These are phyloP conservation scores for Monochamus alternatus DNA, from an alignment of 2,888 invertebrate genomes.

Conservation along the genomic window DNA sequence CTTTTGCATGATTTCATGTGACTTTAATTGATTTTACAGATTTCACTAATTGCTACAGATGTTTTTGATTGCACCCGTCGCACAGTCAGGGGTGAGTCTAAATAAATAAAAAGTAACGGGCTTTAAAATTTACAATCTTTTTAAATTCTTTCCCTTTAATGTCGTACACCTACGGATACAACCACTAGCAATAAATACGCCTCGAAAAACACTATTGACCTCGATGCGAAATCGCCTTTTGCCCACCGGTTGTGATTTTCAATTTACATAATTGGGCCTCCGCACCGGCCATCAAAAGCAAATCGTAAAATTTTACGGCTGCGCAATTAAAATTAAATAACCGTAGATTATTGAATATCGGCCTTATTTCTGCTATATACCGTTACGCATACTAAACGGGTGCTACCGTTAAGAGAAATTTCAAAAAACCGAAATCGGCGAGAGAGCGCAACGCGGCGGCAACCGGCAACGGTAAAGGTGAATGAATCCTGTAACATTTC, in stretches of 20 bases:
- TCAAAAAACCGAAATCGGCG: conserved; percentile 19
- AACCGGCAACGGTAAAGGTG: conserved; percentile 26
- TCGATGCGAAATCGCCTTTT: neutral
- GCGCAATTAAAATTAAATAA: neutral
- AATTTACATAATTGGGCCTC: neutral
- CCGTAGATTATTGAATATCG: neutral
- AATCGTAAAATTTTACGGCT: neutral
- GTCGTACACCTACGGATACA: no score
- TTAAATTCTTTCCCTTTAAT: no score
- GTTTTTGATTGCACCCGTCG: no score
- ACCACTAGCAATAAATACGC: no score
- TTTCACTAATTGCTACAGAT: no score
- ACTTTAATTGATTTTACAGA: no score
- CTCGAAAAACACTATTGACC: no score
- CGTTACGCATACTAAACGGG: conserved; percentile 6
- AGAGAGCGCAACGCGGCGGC: conserved; percentile 8
- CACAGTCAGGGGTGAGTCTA: no score
- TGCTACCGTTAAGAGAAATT: conserved; percentile 11
- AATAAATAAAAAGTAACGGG: no score
- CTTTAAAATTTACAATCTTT: no score
- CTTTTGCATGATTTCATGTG: no score
- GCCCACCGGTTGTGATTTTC: neutral
- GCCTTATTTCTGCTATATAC: conserved; percentile 8
- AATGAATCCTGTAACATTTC: conserved; percentile 39
- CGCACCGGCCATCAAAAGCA: neutral